Base-by-base conservation (phyloP, 2,888 invertebrate species). In the Drosophila suboccidentalis region DNA sequence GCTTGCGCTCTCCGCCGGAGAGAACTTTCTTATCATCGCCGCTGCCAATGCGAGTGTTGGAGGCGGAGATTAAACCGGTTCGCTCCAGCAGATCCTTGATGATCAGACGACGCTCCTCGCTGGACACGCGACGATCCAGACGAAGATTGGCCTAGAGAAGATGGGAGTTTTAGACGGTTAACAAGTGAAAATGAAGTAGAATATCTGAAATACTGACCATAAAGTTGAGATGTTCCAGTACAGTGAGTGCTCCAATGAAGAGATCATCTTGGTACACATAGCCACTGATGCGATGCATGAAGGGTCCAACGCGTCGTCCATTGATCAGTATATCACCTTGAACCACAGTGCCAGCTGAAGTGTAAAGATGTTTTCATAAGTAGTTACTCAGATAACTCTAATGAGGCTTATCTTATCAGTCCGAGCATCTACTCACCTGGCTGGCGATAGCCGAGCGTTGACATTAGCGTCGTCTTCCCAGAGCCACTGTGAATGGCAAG, bases 211-310 rank as follows among this genome's bases (percentile, higher is more conserved):
- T 15, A 34, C 62, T 47, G 0, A 91, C 97, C 97, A 98, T 97
- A 80, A 98, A 96, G 82, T 94, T 95, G 63, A 98, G 95, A 90
- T 98, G 98, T 91, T 98, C 98, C 74, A 94, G 93, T 26, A 98
- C 97, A 0, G 97, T 97, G 71, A 98, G 94, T 43, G 96, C 95
- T 3, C 96, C 96, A 6, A 97, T 95, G 87, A 98, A 98, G 51
- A 98, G 93, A 89, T 98, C 98, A 75, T 98, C 97, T 92, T 98
- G 98, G 82, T 98, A 97, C 94, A 98, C 97, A 92, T 96, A 98
- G 0, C 97, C 98, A 82, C 96, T 97, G 71, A 97, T 94, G 62
- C 95, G 94, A 87, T 96, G 95, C 96, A 97, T 97, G 90, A 95
- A 96, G 64, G 95, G 94, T 2, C 95, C 95, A 11, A 96, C 94